Evolutionary conservation across 1,140 invertebrate genomes (phyloP).

Genomic region (Samia ricini): DNA sequence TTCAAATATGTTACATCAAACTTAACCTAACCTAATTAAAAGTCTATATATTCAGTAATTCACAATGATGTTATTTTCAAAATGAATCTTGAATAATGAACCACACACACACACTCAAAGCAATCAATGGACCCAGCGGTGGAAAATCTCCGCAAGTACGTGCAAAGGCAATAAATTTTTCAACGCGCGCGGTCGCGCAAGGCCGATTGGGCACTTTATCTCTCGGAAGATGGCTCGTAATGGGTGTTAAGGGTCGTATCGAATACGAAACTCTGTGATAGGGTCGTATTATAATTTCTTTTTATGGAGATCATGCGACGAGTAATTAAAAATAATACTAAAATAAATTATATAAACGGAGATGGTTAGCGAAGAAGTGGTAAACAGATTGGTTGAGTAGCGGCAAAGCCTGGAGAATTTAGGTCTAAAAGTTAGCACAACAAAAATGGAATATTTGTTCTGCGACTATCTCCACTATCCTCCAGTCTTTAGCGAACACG

Average conservation of each 20-base stretch:
- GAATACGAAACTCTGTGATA: not conserved
- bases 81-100: not conserved
- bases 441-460: no score
- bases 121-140: not conserved
- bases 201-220: conserved; percentile 9
- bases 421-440: no score
- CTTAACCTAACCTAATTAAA: no score
- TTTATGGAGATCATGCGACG: not conserved
- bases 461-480: no score
- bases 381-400: no score
- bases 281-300: not conserved
- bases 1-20: no score
- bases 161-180: conserved; percentile 1
- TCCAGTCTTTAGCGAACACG: no score
- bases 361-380: no score
- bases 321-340: not conserved
- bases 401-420: no score
- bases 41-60: no score
- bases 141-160: not conserved
- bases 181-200: not conserved
- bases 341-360: no score
- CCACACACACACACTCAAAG: not conserved
- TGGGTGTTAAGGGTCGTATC: not conserved
- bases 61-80: no score
- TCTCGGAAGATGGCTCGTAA: conserved; percentile 5